A percentile compares a stretch with the other conserved stretches of the same genome.
These are phyloP conservation scores for Drosophila biarmipes DNA, from an alignment of 1,140 invertebrate species.

Conservation along the genomic window DNA sequence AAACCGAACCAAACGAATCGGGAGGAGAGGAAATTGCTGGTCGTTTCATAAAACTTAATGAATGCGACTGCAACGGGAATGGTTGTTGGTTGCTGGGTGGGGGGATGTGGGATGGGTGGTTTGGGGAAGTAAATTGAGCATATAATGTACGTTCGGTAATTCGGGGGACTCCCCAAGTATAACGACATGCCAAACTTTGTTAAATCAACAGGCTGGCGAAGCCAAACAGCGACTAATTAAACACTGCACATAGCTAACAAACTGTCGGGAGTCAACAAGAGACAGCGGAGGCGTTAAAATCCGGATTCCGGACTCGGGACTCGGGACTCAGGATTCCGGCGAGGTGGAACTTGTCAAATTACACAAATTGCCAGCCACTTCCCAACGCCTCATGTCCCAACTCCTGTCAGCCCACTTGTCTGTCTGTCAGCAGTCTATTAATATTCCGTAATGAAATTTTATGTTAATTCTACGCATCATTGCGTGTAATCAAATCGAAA, in stretches of 20 bases:
- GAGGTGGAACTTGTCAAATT: constrained; percentile 71
- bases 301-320: constrained; percentile 4
- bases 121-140: constrained; percentile 56
- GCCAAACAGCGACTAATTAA: constrained; percentile 71
- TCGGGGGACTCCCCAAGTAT: constrained; percentile 25
- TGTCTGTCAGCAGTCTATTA: constrained; percentile 79
- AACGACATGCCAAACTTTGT: constrained; percentile 43
- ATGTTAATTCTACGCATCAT: constrained; percentile 84
- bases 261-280: constrained; percentile 14
- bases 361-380: constrained; percentile 72
- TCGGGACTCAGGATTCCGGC: constrained; percentile 4
- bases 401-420: constrained; percentile 29
- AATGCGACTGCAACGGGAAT: constrained; percentile 62
- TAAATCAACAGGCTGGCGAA: constrained; percentile 46
- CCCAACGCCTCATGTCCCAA: constrained; percentile 5
- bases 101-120: too few species aligned
- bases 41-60: constrained; percentile 80
- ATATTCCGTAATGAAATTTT: constrained; percentile 84
- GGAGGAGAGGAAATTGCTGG: constrained; percentile 65
- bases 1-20: constrained; percentile 29
- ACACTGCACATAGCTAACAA: constrained; percentile 52
- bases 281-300: constrained; percentile 23
- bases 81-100: not conserved
- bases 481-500: constrained; percentile 84
- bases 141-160: constrained; percentile 24